A percentile compares a stretch with the other conserved stretches of the same genome.
Conservation (phyloP, 2,797 vertebrate genomes). For the Microctenopoma stevenorrisi region DNA sequence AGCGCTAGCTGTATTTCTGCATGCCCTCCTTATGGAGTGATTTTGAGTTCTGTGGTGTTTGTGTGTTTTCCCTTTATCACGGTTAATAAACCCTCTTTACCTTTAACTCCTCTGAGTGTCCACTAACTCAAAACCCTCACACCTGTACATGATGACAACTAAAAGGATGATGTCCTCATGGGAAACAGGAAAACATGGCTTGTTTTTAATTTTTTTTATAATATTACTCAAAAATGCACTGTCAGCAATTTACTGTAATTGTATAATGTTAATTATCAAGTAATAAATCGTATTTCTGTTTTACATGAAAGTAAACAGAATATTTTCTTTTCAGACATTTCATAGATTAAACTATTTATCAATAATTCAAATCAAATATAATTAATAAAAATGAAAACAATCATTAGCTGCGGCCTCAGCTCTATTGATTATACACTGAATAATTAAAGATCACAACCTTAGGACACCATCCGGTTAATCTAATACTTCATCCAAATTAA, state of each 20-base stretch:
- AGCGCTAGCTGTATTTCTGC: no score
- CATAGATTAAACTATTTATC: not conserved
- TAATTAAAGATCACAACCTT: conserved; percentile 1
- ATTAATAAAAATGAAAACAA: not conserved
- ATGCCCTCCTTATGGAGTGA: no score
- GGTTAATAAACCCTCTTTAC: no score
- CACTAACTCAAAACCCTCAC: no score
- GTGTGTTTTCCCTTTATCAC: no score
- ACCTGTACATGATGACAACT: no score
- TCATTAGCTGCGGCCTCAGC: no score
- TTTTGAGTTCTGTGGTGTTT: no score
- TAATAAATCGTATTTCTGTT: not conserved
- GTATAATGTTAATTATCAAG: not conserved
- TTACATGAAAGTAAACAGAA: not conserved
- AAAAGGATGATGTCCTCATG: no score
- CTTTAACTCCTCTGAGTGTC: no score
- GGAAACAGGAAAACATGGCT: no score
- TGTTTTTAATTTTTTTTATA: not conserved
- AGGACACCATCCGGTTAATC: not conserved
- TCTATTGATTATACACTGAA: not conserved
- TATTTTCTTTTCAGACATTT: not conserved
- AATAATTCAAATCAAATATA: not conserved
- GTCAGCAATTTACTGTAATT: not conserved
- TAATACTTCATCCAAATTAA: not conserved
- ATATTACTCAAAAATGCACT: not conserved